Evolutionary conservation across 2,797 vertebrate species (phyloP), one percentile per base, ranked within the genome.

Genomic region (Rousettus madagascariensis): DNA sequence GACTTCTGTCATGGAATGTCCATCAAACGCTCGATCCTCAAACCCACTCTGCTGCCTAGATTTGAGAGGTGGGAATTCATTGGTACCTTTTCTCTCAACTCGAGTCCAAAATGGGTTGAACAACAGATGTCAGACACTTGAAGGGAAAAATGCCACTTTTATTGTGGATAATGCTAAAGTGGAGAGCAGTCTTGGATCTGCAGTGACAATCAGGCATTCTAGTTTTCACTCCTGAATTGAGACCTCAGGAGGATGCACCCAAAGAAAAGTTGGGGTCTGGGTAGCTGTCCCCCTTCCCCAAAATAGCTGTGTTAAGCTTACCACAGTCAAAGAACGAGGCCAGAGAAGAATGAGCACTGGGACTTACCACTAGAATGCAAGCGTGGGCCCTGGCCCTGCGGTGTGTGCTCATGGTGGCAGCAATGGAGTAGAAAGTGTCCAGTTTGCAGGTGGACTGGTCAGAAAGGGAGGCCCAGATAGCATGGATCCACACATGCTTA

Each of bases 321-420:
- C 10, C 24, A 68, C 69, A 38, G 30, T 13, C 22, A 1, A 65
- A 84, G 38, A 89, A 16, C 33, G 61, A 83, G 20, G 28, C 8
- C 36, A 59, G 71, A 84, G n/a, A 16, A 55, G 33, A 11, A 55
- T 30, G 51, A 55, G 8, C 5, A 43, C 43, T 66, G 63, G 82
- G 61, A 63, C 12, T 57, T 11, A 22, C 10, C 22, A 19, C 20
- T 53, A 12, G 53, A 57, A 43, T 51, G 30, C 10, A 75, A 28
- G 41, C 0, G 0, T 19, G 28, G 12, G 11, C 28, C 43, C 55
- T 65, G 51, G 20, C 16, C 22, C 30, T 36, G 9, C 30, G 5
- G 5, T 57, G 1, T 24, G 30, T 3, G 22, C 1, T 13, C 15
- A 0, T 6, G 5, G 13, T 4, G 61, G n/a, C 41, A 19, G 26